Evolutionary conservation across 2,797 vertebrate genomes (phyloP).

Genomic region (Sebastes hubbsi): DNA sequence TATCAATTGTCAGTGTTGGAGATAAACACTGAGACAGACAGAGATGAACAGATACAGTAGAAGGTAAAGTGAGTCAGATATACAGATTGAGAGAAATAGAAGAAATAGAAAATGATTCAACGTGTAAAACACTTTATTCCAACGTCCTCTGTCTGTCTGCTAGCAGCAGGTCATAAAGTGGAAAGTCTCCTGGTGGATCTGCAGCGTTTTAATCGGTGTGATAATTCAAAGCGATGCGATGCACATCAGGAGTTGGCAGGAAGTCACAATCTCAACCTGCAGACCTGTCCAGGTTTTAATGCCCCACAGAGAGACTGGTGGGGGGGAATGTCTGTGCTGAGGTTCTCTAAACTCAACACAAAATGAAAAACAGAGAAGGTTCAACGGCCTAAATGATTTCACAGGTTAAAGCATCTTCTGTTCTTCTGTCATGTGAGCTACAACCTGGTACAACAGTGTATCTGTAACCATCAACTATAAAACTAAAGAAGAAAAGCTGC

Average conservation of each 20-base stretch:
- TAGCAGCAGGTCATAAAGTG: constrained; percentile 41
- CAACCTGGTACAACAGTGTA: neutral
- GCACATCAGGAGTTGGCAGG: constrained; percentile 21
- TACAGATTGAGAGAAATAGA: neutral
- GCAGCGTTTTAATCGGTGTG: constrained; percentile 20
- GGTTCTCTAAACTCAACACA: neutral
- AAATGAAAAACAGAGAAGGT: constrained; percentile 4
- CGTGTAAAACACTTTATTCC: neutral
- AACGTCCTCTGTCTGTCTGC: neutral
- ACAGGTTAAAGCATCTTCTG: neutral
- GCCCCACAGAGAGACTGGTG: neutral
- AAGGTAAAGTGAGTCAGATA: neutral
- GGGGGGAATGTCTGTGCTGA: neutral
- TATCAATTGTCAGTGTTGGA: neutral
- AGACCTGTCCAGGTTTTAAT: constrained; percentile 21
- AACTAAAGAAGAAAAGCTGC: neutral
- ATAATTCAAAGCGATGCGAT: constrained; percentile 34
- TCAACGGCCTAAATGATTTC: neutral
- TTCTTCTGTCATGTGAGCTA: neutral
- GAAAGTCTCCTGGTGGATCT: constrained; percentile 13
- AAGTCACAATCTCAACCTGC: neutral
- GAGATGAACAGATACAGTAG: neutral
- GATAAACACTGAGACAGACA: neutral
- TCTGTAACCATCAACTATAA: neutral
- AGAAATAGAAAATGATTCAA: neutral